Evolutionary conservation across 2,888 invertebrate species (phyloP), one percentile per base, ranked within the genome.

Genomic region (Thera britannica): DNA sequence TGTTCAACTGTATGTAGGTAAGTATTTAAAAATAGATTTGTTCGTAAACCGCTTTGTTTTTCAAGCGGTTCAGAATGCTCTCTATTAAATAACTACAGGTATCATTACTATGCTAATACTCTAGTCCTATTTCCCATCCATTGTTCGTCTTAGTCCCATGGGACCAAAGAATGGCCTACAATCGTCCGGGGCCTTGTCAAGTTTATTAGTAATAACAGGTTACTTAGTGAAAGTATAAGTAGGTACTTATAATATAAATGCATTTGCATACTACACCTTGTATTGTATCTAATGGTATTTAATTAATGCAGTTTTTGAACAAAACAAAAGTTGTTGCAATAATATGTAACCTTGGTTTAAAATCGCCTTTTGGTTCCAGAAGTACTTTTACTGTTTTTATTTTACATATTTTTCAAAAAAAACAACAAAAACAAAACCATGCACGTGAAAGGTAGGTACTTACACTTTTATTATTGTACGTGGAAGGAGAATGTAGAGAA

Each of bases 41-140:
- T 55, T 62, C 8, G 3, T 23, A 62, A 66, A 54, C 58, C 61
- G 46, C 7, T 46, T 54, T 36, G 34, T 58, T 58, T 57, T 62
- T 44, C 35, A 48, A 66, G n/a, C 44, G 38, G 48, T 65, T 65
- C 23, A 38, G 9, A 34, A 35, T 65, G 68, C 64, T 63, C 72
- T 70, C 64, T 71, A 75, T 74, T 75, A 76, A 76, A 75, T 75
- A 74, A 74, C 72, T 68, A 55, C 55, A 38, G 34, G 41, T 61
- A 75, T 52, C 52, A 9, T 74, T 73, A 69, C 35, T 75, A 74
- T 75, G 74, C 68, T 61, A 72, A 75, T 74, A 41, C 23, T 61
- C 3, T n/a, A 61, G 62, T 71, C 58, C 68, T 64, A 63, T 68
- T 74, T 75, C 75, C 68, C 75, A 75, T 70, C 69, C 60, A 75